Conservation (phyloP, 2,113 vertebrate species). For the Channa argus region DNA sequence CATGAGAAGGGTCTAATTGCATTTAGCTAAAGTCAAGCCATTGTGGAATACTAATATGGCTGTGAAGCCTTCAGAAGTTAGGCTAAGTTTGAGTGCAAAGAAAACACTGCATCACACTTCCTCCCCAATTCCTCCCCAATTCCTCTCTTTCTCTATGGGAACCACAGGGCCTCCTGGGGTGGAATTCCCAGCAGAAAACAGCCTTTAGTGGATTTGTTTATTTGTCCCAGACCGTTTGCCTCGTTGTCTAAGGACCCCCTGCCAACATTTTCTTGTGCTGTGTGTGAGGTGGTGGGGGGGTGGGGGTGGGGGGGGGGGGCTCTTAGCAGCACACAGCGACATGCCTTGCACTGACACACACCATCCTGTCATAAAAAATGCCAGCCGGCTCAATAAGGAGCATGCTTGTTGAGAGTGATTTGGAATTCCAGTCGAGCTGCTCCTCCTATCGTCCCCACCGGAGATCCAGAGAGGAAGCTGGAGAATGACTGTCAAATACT, state of each 20-base stretch:
- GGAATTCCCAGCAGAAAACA: conserved; percentile 33
- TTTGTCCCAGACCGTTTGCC: conserved; percentile 45
- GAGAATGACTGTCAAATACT: conserved; percentile 52
- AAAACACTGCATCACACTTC: conserved; percentile 49
- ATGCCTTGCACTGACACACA: conserved; percentile 59
- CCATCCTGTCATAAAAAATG: conserved; percentile 73
- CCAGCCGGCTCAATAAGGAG: conserved; percentile 56
- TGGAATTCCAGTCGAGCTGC: conserved; percentile 53
- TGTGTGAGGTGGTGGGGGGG: neutral
- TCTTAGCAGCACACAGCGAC: conserved; percentile 40
- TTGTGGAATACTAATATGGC: conserved; percentile 65
- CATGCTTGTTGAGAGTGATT: conserved; percentile 55
- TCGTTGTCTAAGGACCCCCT: conserved; percentile 3
- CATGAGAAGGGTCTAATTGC: conserved; percentile 61
- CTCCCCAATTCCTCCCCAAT: conserved; percentile 34
- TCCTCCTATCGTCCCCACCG: conserved; percentile 40
- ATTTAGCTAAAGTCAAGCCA: conserved; percentile 35
- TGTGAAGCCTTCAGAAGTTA: conserved; percentile 24
- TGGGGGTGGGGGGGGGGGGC: no score
- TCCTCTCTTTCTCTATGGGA: conserved; percentile 63
- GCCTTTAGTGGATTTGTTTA: conserved; percentile 65
- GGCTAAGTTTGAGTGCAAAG: conserved; percentile 1
- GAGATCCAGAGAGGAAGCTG: conserved; percentile 56
- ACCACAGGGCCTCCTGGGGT: conserved; percentile 47
- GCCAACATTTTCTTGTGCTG: conserved; percentile 10